Evolutionary conservation across 1,140 invertebrate species (phyloP).

Genomic region (Bombus polaris): DNA sequence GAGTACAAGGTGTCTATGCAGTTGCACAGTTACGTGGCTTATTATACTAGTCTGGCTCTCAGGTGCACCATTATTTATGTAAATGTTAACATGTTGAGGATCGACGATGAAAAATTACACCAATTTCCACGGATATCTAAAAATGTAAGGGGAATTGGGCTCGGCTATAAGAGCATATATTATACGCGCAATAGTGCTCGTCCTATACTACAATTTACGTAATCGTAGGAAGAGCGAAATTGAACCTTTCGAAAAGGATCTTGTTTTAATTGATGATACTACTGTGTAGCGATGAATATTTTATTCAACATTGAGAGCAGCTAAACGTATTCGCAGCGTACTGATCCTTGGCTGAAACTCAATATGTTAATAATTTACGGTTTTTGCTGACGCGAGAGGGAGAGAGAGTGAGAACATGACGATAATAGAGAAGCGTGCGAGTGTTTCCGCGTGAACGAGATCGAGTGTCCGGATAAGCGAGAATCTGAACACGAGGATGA

Average conservation of each 20-base stretch:
- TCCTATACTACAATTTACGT: constrained; percentile 11
- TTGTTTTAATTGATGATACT: background rate
- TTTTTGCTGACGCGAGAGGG: constrained; percentile 35
- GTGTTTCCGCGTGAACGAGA: constrained; percentile 33
- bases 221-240: background rate
- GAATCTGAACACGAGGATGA: constrained; percentile 12
- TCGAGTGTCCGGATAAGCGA: constrained; percentile 37
- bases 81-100: constrained; percentile 55
- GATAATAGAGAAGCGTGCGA: constrained; percentile 1
- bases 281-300: background rate
- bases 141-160: background rate
- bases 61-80: constrained; percentile 58
- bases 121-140: background rate
- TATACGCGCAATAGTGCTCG: background rate
- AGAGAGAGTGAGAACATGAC: constrained; percentile 6
- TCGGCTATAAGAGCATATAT: background rate
- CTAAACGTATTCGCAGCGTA: background rate
- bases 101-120: background rate
- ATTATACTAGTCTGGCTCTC: constrained; percentile 60
- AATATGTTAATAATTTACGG: constrained; percentile 60
- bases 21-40: constrained; percentile 53
- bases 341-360: constrained; percentile 21
- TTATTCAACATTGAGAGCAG: background rate
- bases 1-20: constrained; percentile 30
- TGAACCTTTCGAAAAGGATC: background rate